Conservation (phyloP, 1,140 invertebrate genomes). For the Stegodyphus dumicola region DNA sequence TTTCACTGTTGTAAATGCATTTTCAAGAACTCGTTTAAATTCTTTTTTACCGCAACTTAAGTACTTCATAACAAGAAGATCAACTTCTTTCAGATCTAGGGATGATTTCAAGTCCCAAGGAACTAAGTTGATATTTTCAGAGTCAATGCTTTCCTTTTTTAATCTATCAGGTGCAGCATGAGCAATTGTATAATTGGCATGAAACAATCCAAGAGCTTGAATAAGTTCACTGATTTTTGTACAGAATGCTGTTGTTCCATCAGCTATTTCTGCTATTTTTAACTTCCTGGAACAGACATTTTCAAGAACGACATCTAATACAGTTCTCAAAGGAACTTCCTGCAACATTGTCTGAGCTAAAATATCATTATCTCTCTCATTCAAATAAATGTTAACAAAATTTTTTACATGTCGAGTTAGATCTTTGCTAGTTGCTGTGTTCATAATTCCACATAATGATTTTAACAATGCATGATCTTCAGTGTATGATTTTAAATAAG, state of each 20-base stretch:
- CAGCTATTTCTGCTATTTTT: conserved; percentile 79
- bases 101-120: conserved; percentile 66
- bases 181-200: conserved; percentile 68
- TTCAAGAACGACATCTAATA: conserved; percentile 81
- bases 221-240: conserved; percentile 64
- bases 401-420: conserved; percentile 47
- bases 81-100: conserved; percentile 62
- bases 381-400: conserved; percentile 41
- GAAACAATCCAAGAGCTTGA: conserved; percentile 67
- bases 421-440: conserved; percentile 4
- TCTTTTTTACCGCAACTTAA: conserved; percentile 66
- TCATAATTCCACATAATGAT: conserved; percentile 46
- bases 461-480: conserved; percentile 47
- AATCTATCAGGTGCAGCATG: conserved; percentile 65
- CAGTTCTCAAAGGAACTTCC: conserved; percentile 68
- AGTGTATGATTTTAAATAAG: conserved; percentile 43
- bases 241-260: conserved; percentile 64
- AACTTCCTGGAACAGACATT: conserved; percentile 80
- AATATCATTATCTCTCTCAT: conserved; percentile 45
- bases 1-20: conserved; percentile 72
- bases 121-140: conserved; percentile 64
- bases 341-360: conserved; percentile 45
- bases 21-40: conserved; percentile 66
- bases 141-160: conserved; percentile 65
- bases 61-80: conserved; percentile 68